A percentile compares a stretch with the other conserved stretches of the same genome.
Evolutionary conservation across 2,113 vertebrate genomes (phyloP).

Genomic region (Neodon shergylaensis): DNA sequence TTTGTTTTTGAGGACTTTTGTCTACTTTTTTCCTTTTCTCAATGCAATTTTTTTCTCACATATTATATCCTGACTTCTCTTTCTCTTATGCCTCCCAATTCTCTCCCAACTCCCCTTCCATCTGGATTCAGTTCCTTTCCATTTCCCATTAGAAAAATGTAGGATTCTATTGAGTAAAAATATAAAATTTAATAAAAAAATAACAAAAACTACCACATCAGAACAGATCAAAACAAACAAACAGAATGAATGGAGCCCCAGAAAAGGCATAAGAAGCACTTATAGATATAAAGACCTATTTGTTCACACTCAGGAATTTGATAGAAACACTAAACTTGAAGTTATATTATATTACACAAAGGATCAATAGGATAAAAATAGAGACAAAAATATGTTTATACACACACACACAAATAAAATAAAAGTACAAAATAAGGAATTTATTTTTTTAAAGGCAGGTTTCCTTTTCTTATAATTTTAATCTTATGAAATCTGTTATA

Average conservation of each 20-base stretch:
- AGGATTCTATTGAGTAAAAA: not conserved
- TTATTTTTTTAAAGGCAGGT: not conserved
- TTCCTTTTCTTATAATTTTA: not conserved
- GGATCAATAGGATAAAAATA: not conserved
- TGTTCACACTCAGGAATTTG: not conserved
- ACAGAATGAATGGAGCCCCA: not conserved
- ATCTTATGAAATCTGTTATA: not conserved
- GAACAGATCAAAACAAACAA: not conserved
- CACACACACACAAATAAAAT: too few species aligned
- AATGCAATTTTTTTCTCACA: not conserved
- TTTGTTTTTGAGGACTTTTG: not conserved
- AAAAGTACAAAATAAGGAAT: too few species aligned
- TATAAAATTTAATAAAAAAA: not conserved
- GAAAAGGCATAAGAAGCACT: not conserved
- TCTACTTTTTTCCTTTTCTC: not conserved
- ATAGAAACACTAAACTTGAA: not conserved
- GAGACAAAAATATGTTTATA: not conserved
- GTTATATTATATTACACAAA: not conserved
- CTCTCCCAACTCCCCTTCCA: not conserved
- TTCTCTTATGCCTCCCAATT: not conserved
- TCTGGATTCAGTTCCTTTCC: not conserved
- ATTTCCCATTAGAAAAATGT: not conserved
- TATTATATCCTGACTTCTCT: not conserved
- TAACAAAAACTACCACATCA: not conserved
- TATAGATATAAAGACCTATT: not conserved